Evolutionary conservation across 1,140 invertebrate species (phyloP).

Genomic region (Linepithema humile): DNA sequence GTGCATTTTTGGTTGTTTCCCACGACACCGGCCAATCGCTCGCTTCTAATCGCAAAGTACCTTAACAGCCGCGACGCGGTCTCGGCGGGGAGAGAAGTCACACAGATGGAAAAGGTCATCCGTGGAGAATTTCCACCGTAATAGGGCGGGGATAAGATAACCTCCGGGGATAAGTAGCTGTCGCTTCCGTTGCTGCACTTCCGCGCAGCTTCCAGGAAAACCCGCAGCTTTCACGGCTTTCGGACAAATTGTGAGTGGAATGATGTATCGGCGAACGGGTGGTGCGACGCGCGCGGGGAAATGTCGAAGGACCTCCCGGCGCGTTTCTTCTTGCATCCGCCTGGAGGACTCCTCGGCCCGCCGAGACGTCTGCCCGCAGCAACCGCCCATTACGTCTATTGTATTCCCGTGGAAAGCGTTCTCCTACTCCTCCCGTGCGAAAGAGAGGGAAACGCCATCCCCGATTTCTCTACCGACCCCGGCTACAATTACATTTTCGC

Average conservation of each 20-base stretch:
- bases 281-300: slow-evolving; percentile 70
- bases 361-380: slow-evolving; percentile 73
- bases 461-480: slow-evolving; percentile 9
- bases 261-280: slow-evolving; percentile 76
- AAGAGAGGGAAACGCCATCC: background rate
- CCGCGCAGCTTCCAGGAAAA: slow-evolving; percentile 54
- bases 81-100: background rate
- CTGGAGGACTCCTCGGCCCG: slow-evolving; percentile 55
- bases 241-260: slow-evolving; percentile 79
- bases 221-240: slow-evolving; percentile 79
- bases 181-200: slow-evolving; percentile 74
- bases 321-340: slow-evolving; percentile 65
- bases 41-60: background rate
- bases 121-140: slow-evolving; percentile 73
- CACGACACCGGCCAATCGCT: background rate
- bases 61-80: background rate
- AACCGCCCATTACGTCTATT: slow-evolving; percentile 75
- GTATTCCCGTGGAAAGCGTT: slow-evolving; percentile 66
- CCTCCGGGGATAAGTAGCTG: slow-evolving; percentile 76
- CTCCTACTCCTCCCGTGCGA: background rate
- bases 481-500: slow-evolving; percentile 69
- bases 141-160: slow-evolving; percentile 60
- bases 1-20: background rate
- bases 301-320: slow-evolving; percentile 77
- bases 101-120: slow-evolving; percentile 40